A percentile compares a stretch with the other conserved stretches of the same genome.
Evolutionary conservation across 2,888 invertebrate species (phyloP).

Genomic region (Luperina testacea): DNA sequence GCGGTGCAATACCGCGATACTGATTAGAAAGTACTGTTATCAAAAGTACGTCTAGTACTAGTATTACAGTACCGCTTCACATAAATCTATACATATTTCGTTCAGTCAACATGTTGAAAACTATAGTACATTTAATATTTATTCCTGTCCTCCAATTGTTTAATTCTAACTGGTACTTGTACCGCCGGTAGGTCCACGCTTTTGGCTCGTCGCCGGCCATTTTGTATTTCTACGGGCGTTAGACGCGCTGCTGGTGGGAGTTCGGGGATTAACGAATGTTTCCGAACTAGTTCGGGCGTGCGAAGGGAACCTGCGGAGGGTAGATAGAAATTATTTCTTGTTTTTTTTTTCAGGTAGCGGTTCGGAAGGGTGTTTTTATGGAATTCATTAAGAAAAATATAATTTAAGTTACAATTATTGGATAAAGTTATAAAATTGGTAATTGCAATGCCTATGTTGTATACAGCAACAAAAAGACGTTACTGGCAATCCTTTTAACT

Average conservation of each 20-base stretch:
- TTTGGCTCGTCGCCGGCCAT: slow-evolving; percentile 83
- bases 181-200: slow-evolving; percentile 88
- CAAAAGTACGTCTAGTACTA: background rate
- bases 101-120: slow-evolving; percentile 31
- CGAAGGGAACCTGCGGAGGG: slow-evolving; percentile 74
- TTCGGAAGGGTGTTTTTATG: slow-evolving; percentile 4
- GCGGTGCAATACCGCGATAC: background rate
- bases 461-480: background rate
- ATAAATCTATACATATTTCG: background rate
- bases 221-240: slow-evolving; percentile 71
- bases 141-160: slow-evolving; percentile 80
- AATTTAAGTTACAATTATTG: background rate
- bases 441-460: background rate
- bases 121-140: slow-evolving; percentile 60
- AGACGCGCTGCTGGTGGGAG: slow-evolving; percentile 70
- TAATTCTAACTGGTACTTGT: slow-evolving; percentile 86
- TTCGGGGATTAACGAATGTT: slow-evolving; percentile 80
- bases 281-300: slow-evolving; percentile 79
- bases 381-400: background rate
- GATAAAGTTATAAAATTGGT: background rate
- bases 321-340: slow-evolving; percentile 5
- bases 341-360: background rate
- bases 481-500: background rate
- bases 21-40: background rate
- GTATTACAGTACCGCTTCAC: background rate